Evolutionary conservation across 2,888 invertebrate species (phyloP).

Genomic region (Tiliacea citrago): DNA sequence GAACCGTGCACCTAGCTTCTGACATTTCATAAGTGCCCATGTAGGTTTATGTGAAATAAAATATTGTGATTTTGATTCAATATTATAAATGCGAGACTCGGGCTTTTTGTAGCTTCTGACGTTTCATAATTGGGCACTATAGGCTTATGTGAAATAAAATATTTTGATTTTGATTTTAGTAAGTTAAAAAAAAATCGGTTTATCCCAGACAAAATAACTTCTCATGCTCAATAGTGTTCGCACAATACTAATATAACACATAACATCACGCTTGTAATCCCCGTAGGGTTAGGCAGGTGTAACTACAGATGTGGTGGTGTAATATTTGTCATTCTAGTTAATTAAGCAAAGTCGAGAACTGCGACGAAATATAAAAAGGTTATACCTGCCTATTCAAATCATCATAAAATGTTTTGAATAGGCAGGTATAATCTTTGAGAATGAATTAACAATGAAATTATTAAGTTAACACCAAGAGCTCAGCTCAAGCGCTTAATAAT

Average conservation of each 20-base stretch:
- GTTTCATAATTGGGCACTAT: too few relatives aligned
- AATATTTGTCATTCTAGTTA: not conserved
- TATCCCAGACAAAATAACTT: not conserved
- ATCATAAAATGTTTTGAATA: not conserved
- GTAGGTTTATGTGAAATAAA: too few relatives aligned
- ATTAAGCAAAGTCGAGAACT: not conserved
- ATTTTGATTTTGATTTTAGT: too few relatives aligned
- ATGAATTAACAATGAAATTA: not conserved
- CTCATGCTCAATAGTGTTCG: not conserved
- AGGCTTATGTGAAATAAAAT: too few relatives aligned
- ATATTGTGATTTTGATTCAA: too few relatives aligned
- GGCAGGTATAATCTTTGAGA: not conserved
- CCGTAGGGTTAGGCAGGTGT: not conserved
- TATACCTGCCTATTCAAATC: too few relatives aligned
- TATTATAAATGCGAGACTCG: too few relatives aligned
- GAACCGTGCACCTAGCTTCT: too few relatives aligned
- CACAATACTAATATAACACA: not conserved
- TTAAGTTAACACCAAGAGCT: slow-evolving; percentile 1
- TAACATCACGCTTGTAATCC: not conserved
- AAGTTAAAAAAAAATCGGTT: too few relatives aligned
- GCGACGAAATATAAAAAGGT: not conserved
- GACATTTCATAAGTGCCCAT: too few relatives aligned
- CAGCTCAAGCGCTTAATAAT: not conserved
- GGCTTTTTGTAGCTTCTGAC: too few relatives aligned
- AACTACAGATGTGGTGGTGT: not conserved